Evolutionary conservation across 2,113 vertebrate species (phyloP).

Genomic region (Ahaetulla prasina): DNA sequence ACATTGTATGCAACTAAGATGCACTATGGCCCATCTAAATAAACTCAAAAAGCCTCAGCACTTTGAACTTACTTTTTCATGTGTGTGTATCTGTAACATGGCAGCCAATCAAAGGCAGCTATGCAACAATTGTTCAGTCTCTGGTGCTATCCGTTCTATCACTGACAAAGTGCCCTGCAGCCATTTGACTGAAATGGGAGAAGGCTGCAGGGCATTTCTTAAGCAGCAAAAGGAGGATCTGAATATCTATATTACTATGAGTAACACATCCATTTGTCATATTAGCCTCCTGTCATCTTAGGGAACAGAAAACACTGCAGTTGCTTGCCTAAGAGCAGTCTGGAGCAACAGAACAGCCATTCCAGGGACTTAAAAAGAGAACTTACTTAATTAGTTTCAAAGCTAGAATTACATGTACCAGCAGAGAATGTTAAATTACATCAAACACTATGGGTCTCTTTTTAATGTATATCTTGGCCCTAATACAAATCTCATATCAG

Average conservation of each 20-base stretch:
- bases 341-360: neutral
- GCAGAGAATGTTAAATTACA: neutral
- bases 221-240: neutral
- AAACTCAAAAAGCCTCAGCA: neutral
- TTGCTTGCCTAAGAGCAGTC: neutral
- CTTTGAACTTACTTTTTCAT: neutral
- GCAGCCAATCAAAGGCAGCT: neutral
- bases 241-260: neutral
- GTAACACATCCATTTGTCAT: neutral
- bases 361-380: neutral
- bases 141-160: neutral
- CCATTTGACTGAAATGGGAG: neutral
- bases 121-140: neutral
- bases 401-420: neutral
- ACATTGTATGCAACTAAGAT: neutral
- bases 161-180: neutral
- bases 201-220: neutral
- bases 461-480: neutral
- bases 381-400: neutral
- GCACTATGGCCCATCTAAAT: neutral
- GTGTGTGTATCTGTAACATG: neutral
- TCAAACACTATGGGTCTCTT: neutral
- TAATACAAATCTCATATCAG: neutral
- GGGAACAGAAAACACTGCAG: neutral
- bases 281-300: neutral